Evolutionary conservation across 1,140 invertebrate species (phyloP).

Genomic region (Globodera ellingtonae): DNA sequence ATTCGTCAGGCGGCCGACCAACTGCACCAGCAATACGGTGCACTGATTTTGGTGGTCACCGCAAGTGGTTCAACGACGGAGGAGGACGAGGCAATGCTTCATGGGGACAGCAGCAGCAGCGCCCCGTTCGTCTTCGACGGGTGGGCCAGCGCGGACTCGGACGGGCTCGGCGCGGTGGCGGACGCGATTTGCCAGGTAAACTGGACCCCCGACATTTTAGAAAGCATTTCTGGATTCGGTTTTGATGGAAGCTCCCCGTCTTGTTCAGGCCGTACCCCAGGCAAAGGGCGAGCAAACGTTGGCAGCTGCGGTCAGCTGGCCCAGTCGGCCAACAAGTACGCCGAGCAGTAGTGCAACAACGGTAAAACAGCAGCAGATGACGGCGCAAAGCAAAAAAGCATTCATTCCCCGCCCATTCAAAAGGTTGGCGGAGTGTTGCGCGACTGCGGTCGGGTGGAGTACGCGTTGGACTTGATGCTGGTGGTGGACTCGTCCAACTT

Average conservation of each 20-base stretch:
- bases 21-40: slow-evolving; percentile 50
- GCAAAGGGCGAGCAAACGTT: slow-evolving; percentile 16
- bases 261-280: slow-evolving; percentile 30
- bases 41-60: slow-evolving; percentile 59
- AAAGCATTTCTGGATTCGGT: too few species aligned
- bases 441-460: slow-evolving; percentile 41
- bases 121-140: slow-evolving; percentile 49
- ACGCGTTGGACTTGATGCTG: slow-evolving; percentile 58
- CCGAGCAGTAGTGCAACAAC: slow-evolving; percentile 20
- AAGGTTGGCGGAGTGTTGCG: slow-evolving; percentile 23
- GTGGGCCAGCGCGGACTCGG: slow-evolving; percentile 55
- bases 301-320: slow-evolving; percentile 38
- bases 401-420: background rate
- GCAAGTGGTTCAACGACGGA: slow-evolving; percentile 40
- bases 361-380: slow-evolving; percentile 15
- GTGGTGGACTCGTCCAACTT: slow-evolving; percentile 64
- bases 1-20: slow-evolving; percentile 37
- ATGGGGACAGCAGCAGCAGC: slow-evolving; percentile 28
- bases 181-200: slow-evolving; percentile 59
- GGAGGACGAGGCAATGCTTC: slow-evolving; percentile 45
- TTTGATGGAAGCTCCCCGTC: background rate
- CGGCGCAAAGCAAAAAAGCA: background rate
- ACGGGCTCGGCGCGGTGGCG: slow-evolving; percentile 54
- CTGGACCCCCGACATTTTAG: too few species aligned
- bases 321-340: slow-evolving; percentile 33